phyloP scores from a whole-genome alignment of 1,140 invertebrate genomes.

The Drosophila ananassae region DNA sequence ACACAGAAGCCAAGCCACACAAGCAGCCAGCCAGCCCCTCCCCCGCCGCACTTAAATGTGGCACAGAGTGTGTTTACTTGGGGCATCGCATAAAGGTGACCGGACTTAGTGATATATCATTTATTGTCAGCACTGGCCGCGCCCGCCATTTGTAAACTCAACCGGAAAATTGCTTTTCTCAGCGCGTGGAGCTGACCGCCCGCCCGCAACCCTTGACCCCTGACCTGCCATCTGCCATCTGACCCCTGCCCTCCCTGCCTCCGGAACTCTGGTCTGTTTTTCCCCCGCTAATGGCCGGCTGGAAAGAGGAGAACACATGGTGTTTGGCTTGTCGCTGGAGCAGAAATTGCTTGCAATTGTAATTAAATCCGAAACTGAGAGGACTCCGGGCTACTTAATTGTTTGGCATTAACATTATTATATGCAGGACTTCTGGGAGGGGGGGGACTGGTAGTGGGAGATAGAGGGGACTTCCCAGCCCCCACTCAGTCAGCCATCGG shows the following conservation, averaged over 20 bases:
- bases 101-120: conserved; percentile 76
- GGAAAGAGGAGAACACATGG: conserved; percentile 18
- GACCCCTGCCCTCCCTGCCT: no score
- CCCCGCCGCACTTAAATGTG: background rate
- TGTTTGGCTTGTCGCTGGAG: conserved; percentile 9
- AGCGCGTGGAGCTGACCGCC: conserved; percentile 42
- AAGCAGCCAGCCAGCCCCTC: conserved; percentile 10
- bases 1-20: conserved; percentile 10
- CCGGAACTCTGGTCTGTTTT: background rate
- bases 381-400: conserved; percentile 56
- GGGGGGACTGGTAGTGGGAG: background rate
- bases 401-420: conserved; percentile 70
- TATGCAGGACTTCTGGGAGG: conserved; percentile 12
- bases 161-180: conserved; percentile 81
- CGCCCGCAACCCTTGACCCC: background rate
- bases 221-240: background rate
- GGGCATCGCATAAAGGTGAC: conserved; percentile 71
- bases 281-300: conserved; percentile 35
- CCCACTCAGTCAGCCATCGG: conserved; percentile 4
- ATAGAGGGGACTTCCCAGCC: background rate
- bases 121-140: conserved; percentile 65
- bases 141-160: conserved; percentile 70
- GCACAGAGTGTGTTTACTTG: conserved; percentile 58
- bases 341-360: conserved; percentile 48
- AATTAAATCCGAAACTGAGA: conserved; percentile 63